Base-by-base conservation (phyloP, 2,113 vertebrate species). In the Polypterus bichir region DNA sequence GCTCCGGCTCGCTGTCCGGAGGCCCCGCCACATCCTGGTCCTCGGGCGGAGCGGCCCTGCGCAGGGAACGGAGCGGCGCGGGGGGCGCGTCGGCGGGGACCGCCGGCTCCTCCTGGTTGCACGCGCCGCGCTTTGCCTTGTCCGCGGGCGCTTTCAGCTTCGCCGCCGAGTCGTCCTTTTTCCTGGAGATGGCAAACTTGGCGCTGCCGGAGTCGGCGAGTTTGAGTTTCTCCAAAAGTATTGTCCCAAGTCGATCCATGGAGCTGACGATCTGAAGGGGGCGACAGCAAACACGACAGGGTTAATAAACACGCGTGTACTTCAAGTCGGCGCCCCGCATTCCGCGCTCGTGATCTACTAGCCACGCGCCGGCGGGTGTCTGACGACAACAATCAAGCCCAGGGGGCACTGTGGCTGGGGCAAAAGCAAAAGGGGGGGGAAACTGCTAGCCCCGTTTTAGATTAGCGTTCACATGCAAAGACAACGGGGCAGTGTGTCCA, bases 201-300 rank as follows among this genome's bases (percentile, higher is more conserved):
- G 83, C 89, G 67, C 88, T 91, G 64, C 86, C 85, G 1, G 88
- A 88, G 75, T 92, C 89, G 2, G 83, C 86, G 51, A 90, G 79
- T 75, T 88, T 88, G 64, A 92, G 72, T 75, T 91, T 92, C 69
- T 82, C 88, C 74, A 90, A 66, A 57, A 91, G 70, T 72, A 88
- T 90, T 70, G 84, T 90, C 62, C 90, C 87, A 4, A 90, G 78
- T 54, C 83, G 78, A 79, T 92, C 90, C 90, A 92, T 91, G 73
- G 64, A 27, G 27, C 27, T 27, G 27, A 27, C 27, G 27, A 27
- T 27, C 27, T 27, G 56, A 56, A 64, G 64, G 59, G 66, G 49
- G 69, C 63, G 64, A 67, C 64, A 59, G 66, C 54, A 59, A 64
- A 70, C 63, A 27, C 27, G 27, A 27, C 27, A 27, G 27, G 27